A percentile compares a stretch with the other conserved stretches of the same genome.
These are phyloP conservation scores for Deilephila elpenor DNA, from an alignment of 2,888 invertebrate genomes.

Conservation along the genomic window DNA sequence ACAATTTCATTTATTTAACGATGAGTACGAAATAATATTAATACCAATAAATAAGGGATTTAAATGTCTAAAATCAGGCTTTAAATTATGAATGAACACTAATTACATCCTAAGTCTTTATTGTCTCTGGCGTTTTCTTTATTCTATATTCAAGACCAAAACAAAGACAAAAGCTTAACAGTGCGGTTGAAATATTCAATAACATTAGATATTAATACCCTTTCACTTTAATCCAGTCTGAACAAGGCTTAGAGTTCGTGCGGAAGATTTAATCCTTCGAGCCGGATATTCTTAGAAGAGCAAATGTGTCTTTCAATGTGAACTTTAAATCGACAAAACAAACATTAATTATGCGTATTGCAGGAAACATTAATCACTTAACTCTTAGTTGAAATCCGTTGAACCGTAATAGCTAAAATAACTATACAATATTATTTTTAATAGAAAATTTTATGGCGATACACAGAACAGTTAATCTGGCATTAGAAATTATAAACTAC, in stretches of 20 bases:
- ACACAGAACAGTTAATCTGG: neutral
- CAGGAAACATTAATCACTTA: conserved; percentile 26
- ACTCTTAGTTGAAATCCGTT: neutral
- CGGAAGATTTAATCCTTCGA: conserved; percentile 20
- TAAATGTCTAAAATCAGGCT: too few species aligned
- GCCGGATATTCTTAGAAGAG: conserved; percentile 29
- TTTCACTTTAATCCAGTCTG: conserved; percentile 23
- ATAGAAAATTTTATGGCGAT: neutral
- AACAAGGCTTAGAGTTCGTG: conserved; percentile 13
- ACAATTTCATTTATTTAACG: too few species aligned
- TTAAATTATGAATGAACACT: neutral
- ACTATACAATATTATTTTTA: neutral
- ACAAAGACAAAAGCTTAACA: neutral
- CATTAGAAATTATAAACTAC: neutral
- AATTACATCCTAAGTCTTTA: neutral
- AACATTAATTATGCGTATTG: conserved; percentile 11
- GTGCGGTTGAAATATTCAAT: neutral
- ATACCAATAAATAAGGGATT: too few species aligned
- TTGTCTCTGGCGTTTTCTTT: neutral
- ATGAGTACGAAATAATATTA: too few species aligned
- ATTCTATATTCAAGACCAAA: neutral
- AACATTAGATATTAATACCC: conserved; percentile 9
- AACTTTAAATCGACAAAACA: neutral
- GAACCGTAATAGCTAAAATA: too few species aligned
- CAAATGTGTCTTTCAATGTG: conserved; percentile 13